These are phyloP conservation scores for Eristalinus aeneus DNA, from an alignment of 2,888 invertebrate genomes.

Conservation along the genomic window DNA sequence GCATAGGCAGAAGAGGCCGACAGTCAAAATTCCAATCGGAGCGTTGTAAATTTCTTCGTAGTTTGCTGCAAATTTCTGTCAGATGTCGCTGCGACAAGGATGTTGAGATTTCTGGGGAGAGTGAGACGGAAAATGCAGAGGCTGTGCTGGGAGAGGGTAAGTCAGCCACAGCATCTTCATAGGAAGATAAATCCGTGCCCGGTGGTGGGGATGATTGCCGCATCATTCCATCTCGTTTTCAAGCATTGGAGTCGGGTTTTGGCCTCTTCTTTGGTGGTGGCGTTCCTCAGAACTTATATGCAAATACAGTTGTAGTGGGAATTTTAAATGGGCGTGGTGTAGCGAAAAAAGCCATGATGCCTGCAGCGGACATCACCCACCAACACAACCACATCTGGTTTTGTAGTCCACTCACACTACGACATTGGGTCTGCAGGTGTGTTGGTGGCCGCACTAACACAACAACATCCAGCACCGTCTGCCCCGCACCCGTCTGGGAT, in stretches of 20 bases:
- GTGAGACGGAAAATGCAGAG: conserved; percentile 53
- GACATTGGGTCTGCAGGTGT: not conserved
- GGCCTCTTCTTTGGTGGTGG: not conserved
- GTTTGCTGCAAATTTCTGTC: conserved; percentile 42
- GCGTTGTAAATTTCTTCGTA: conserved; percentile 35
- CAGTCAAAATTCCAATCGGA: conserved; percentile 55
- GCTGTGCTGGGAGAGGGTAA: conserved; percentile 47
- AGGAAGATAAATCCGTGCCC: conserved; percentile 2
- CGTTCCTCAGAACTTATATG: conserved; percentile 8
- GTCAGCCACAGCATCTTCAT: conserved; percentile 32
- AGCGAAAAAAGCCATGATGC: conserved; percentile 47
- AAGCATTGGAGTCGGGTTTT: not conserved
- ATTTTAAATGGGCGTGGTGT: conserved; percentile 60
- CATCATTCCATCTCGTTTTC: conserved; percentile 18
- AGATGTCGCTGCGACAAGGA: conserved; percentile 47
- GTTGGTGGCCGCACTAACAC: conserved; percentile 29
- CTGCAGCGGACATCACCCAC: conserved; percentile 22
- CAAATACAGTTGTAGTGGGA: conserved; percentile 44
- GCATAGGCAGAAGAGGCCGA: conserved; percentile 22
- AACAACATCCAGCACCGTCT: not conserved
- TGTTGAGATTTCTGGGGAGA: not conserved
- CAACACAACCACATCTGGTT: not conserved
- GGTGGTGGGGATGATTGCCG: conserved; percentile 20
- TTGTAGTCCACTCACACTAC: conserved; percentile 3
- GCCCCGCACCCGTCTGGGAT: not conserved